phyloP scores from a whole-genome alignment of 2,888 invertebrate species.

The Hyalella azteca region DNA sequence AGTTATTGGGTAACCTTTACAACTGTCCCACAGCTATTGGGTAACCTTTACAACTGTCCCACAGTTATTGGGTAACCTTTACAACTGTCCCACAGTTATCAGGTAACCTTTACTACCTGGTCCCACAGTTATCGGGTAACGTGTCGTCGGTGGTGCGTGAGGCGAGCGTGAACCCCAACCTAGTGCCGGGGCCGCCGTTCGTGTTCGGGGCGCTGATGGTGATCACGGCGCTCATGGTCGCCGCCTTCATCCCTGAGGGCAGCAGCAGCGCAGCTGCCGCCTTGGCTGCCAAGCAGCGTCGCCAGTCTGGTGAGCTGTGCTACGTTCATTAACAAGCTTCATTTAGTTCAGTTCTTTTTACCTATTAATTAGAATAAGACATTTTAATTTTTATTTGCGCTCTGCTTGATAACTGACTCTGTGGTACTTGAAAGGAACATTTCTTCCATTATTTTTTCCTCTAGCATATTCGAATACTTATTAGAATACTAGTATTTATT shows the following conservation, averaged over 20 bases:
- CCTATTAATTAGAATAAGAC: too few relatives aligned
- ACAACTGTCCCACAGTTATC: background rate
- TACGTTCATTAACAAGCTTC: background rate
- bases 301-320: conserved; percentile 48
- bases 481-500: too few relatives aligned
- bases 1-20: too few relatives aligned
- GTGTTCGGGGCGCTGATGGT: conserved; percentile 97
- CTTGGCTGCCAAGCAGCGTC: conserved; percentile 42
- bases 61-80: background rate
- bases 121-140: too few relatives aligned
- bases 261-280: background rate
- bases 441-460: too few relatives aligned
- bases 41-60: too few relatives aligned
- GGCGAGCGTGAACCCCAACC: conserved; percentile 64
- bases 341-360: background rate
- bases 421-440: too few relatives aligned
- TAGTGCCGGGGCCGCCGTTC: conserved; percentile 97
- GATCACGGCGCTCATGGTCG: conserved; percentile 89
- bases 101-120: too few relatives aligned
- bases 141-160: conserved; percentile 9
- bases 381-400: too few relatives aligned
- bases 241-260: conserved; percentile 65
- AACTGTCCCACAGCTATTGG: too few relatives aligned
- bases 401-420: too few relatives aligned
- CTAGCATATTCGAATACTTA: too few relatives aligned